Evolutionary conservation across 2,888 invertebrate species (phyloP).

Genomic region (Torymus tubicola): DNA sequence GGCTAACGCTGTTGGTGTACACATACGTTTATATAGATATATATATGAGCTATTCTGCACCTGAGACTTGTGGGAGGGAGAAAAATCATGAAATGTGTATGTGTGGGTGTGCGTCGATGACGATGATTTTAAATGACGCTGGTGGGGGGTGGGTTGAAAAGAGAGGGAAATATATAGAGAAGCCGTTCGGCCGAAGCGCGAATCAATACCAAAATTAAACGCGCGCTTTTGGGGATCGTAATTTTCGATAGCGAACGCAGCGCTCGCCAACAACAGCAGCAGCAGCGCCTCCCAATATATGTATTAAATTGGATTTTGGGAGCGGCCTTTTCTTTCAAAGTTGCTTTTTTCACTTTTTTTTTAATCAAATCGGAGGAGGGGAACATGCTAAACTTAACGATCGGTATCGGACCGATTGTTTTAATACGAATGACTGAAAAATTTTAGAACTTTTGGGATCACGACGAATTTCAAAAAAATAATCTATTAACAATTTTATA

Average conservation of each 20-base stretch:
- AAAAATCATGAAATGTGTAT: conserved; percentile 8
- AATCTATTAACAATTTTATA: too few species aligned
- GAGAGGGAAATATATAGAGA: conserved; percentile 20
- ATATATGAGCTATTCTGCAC: too few species aligned
- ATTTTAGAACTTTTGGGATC: too few species aligned
- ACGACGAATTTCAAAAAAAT: too few species aligned
- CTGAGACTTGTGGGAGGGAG: not conserved
- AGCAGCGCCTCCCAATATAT: not conserved
- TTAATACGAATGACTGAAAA: too few species aligned
- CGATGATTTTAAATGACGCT: conserved; percentile 49
- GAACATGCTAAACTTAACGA: conserved; percentile 36
- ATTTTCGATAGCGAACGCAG: conserved; percentile 38
- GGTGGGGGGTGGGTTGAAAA: conserved; percentile 2
- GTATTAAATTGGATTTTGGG: conserved; percentile 36
- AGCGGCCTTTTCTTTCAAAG: not conserved
- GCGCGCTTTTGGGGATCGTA: conserved; percentile 27
- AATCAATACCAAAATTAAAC: conserved; percentile 58
- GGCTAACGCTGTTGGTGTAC: too few species aligned
- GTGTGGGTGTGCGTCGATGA: conserved; percentile 39
- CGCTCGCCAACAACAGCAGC: too few species aligned
- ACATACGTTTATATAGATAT: too few species aligned
- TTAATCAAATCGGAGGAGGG: not conserved
- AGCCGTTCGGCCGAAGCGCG: conserved; percentile 14
- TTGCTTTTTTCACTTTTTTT: not conserved
- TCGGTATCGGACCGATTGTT: conserved; percentile 4